phyloP scores from a whole-genome alignment of 2,113 vertebrate genomes.

The Pseudolaguvia tuberculata region DNA sequence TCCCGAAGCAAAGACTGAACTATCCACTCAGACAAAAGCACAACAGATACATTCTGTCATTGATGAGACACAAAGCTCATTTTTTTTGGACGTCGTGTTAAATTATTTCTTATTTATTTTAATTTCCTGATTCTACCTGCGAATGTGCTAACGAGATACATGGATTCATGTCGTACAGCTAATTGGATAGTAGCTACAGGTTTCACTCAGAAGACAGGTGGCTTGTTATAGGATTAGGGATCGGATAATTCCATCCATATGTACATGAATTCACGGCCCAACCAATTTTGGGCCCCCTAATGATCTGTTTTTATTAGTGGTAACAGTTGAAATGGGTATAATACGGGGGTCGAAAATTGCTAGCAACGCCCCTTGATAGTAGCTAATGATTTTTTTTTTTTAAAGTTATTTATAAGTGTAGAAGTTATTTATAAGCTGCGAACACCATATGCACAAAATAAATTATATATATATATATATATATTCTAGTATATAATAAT shows the following conservation, averaged over 20 bases:
- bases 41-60: conserved; percentile 44
- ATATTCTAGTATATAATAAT: not conserved
- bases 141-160: conserved; percentile 44
- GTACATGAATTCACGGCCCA: too few relatives aligned
- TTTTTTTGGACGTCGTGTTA: conserved; percentile 58
- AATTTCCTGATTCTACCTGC: conserved; percentile 50
- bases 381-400: conserved; percentile 6
- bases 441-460: conserved; percentile 4
- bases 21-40: conserved; percentile 4
- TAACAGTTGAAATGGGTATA: too few relatives aligned
- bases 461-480: too few relatives aligned
- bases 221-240: too few relatives aligned
- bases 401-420: not conserved
- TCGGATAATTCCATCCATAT: too few relatives aligned
- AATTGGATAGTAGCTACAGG: not conserved
- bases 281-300: too few relatives aligned
- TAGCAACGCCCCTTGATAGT: not conserved
- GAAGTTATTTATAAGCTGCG: conserved; percentile 8
- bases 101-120: conserved; percentile 69
- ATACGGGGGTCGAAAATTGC: too few relatives aligned
- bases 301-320: too few relatives aligned
- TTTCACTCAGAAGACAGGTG: too few relatives aligned
- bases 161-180: conserved; percentile 9
- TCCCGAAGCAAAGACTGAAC: conserved; percentile 11
- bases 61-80: conserved; percentile 39